These are phyloP conservation scores for Chaetodon trifasciatus DNA, from an alignment of 2,797 vertebrate genomes.

Conservation along the genomic window DNA sequence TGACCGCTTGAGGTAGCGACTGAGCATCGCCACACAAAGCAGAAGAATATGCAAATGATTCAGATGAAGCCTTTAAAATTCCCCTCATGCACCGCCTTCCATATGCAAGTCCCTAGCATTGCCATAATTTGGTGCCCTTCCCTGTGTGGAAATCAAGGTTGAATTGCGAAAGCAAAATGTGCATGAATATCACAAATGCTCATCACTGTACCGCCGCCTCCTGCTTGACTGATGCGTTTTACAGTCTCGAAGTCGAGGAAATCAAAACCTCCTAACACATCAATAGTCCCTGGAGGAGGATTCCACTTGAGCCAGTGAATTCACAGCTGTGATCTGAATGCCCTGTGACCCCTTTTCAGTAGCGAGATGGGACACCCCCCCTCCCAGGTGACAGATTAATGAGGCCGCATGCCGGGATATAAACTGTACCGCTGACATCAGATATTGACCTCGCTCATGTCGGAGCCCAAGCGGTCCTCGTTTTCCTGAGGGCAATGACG, in stretches of 20 bases:
- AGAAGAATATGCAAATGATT: conserved; percentile 52
- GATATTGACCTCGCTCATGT: conserved; percentile 65
- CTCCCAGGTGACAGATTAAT: conserved; percentile 68
- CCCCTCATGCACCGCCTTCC: conserved; percentile 16
- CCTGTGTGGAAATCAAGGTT: conserved; percentile 34
- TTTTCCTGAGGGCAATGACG: conserved; percentile 45
- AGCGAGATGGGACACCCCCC: conserved; percentile 35
- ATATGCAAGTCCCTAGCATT: background rate
- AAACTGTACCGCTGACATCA: conserved; percentile 59
- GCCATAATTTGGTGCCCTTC: conserved; percentile 14
- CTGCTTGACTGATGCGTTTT: conserved; percentile 1
- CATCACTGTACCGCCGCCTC: background rate
- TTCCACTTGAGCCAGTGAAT: conserved; percentile 45
- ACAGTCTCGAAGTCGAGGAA: conserved; percentile 17
- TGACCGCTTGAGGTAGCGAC: background rate
- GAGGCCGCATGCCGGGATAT: conserved; percentile 36
- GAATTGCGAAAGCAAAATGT: conserved; percentile 15
- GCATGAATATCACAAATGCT: background rate
- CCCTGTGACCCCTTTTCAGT: conserved; percentile 46
- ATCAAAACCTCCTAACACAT: conserved; percentile 33
- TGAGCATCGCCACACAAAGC: background rate
- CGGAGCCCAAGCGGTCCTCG: conserved; percentile 10
- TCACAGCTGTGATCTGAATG: conserved; percentile 64
- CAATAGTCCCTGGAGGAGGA: conserved; percentile 27
- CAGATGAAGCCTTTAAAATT: conserved; percentile 41